These are phyloP conservation scores for Corella eumyota DNA, from an alignment of 23 tunicate genomes.

Conservation along the genomic window DNA sequence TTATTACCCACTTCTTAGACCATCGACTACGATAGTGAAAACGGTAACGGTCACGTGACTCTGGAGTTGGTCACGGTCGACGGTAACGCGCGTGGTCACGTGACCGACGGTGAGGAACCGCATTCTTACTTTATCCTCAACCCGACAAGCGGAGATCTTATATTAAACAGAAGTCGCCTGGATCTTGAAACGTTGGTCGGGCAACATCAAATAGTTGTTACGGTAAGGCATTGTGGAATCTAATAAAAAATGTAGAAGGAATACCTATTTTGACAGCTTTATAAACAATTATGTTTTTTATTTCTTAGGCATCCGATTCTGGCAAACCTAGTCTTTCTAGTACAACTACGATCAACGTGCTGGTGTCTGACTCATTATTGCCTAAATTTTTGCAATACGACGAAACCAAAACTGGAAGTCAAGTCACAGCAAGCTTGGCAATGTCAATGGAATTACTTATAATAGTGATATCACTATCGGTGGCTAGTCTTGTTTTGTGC, in stretches of 20 bases:
- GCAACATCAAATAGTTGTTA: constrained; percentile 12
- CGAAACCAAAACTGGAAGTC: neutral
- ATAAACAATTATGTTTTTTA: neutral
- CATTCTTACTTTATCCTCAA: constrained; percentile 31
- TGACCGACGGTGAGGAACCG: neutral
- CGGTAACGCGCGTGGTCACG: constrained; percentile 2
- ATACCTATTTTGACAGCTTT: neutral
- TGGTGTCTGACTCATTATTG: constrained; percentile 21
- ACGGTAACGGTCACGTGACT: neutral
- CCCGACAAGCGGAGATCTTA: constrained; percentile 28
- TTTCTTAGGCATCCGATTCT: constrained; percentile 32
- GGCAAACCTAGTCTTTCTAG: constrained; percentile 28
- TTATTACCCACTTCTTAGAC: no score
- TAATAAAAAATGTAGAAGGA: neutral
- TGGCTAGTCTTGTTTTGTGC: constrained; percentile 20
- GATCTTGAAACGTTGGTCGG: constrained; percentile 27
- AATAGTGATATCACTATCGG: constrained; percentile 29
- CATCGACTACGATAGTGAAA: constrained; percentile 1
- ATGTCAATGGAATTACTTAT: constrained; percentile 11
- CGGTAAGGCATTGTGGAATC: neutral
- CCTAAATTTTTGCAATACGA: constrained; percentile 11
- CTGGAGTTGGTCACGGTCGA: constrained; percentile 21
- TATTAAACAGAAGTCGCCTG: constrained; percentile 24
- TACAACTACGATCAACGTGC: constrained; percentile 10
- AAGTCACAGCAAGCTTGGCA: neutral